Percentiles rank a stretch among this genome's conserved stretches.
Evolutionary conservation across 2,888 invertebrate species (phyloP).

Genomic region (Apodemia duryi): DNA sequence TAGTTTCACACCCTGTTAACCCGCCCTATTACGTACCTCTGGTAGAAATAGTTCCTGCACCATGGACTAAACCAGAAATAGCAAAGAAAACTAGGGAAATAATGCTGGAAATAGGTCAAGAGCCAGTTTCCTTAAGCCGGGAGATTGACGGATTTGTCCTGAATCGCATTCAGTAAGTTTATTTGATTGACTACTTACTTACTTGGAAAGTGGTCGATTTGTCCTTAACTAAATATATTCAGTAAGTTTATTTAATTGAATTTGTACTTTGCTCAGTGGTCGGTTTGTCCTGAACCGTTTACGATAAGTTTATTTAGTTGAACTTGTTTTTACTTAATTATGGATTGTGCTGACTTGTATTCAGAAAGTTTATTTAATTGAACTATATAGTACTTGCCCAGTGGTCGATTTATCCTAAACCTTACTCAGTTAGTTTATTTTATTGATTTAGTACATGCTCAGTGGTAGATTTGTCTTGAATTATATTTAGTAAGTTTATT

Average conservation of each 20-base stretch:
- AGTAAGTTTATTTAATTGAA: constrained; percentile 74
- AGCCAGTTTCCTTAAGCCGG: constrained; percentile 90
- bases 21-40: constrained; percentile 97
- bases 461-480: too few species aligned
- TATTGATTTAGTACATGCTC: too few species aligned
- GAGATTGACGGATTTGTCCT: constrained; percentile 96
- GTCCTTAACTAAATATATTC: constrained; percentile 95
- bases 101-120: constrained; percentile 94
- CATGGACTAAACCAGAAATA: constrained; percentile 92
- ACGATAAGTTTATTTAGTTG: too few species aligned
- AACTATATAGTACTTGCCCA: too few species aligned
- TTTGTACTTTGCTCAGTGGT: too few species aligned
- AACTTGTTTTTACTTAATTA: too few species aligned
- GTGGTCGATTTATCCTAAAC: constrained; percentile 87
- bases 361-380: too few species aligned
- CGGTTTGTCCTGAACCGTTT: constrained; percentile 73
- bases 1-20: constrained; percentile 96
- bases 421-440: constrained; percentile 85
- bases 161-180: too few species aligned
- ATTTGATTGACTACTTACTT: too few species aligned
- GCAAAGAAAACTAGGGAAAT: constrained; percentile 84
- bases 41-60: constrained; percentile 96
- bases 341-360: too few species aligned
- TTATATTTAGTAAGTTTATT: too few species aligned
- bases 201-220: constrained; percentile 64